Evolutionary conservation across 2,888 invertebrate genomes (phyloP).

Genomic region (Adela reaumurella): DNA sequence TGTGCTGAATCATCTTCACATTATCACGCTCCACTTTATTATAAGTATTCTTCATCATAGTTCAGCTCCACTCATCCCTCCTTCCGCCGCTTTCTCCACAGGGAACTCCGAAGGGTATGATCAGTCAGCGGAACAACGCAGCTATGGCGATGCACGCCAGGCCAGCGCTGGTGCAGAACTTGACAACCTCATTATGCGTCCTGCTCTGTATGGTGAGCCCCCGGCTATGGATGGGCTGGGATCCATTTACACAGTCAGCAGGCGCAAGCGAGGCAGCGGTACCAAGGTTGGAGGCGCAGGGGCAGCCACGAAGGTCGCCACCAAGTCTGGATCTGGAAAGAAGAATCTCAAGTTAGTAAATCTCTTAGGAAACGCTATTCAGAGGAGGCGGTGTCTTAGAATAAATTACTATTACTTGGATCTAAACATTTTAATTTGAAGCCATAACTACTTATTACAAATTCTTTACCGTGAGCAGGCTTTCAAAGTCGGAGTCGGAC

Average conservation of each 20-base stretch:
- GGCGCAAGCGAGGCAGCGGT: conserved; percentile 44
- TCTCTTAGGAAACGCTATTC: no score
- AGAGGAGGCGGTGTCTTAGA: no score
- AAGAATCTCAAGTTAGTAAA: conserved; percentile 42
- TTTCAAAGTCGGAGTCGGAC: no score
- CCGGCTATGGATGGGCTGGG: conserved; percentile 44
- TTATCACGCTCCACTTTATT: no score
- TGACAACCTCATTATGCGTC: conserved; percentile 61
- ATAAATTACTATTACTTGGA: no score
- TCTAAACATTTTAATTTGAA: no score
- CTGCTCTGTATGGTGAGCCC: conserved; percentile 59
- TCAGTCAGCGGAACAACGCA: conserved; percentile 37
- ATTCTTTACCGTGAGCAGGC: no score
- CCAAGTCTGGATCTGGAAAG: conserved; percentile 43
- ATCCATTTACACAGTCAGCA: conserved; percentile 30
- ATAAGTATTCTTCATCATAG: no score
- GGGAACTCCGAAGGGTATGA: conserved; percentile 44
- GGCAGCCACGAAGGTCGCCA: conserved; percentile 46
- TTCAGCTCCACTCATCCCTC: background rate
- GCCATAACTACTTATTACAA: no score
- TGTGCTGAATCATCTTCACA: no score
- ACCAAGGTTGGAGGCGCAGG: conserved; percentile 47
- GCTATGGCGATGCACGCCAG: conserved; percentile 26
- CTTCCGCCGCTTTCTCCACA: conserved; percentile 11
- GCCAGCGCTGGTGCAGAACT: conserved; percentile 40